Evolutionary conservation across 2,113 vertebrate species (phyloP).

Genomic region (Pollachius pollachius): DNA sequence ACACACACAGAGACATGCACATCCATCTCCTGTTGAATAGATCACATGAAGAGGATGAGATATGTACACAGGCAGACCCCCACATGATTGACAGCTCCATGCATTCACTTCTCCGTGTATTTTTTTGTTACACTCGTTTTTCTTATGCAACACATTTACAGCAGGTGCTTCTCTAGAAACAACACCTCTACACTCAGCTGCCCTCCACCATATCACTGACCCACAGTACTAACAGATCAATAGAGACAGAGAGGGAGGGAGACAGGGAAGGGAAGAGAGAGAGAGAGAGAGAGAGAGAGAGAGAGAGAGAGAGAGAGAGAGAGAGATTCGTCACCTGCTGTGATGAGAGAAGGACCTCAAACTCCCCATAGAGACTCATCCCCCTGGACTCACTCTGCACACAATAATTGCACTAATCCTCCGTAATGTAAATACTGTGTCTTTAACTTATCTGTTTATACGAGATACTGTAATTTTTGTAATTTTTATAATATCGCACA

Average conservation of each 20-base stretch:
- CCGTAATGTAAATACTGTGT: too few relatives aligned
- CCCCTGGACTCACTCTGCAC: too few relatives aligned
- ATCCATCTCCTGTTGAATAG: conserved; percentile 50
- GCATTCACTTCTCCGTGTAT: conserved; percentile 8
- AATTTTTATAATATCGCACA: too few relatives aligned
- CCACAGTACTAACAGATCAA: conserved; percentile 23
- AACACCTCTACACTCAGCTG: conserved; percentile 39
- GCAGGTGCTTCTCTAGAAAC: conserved; percentile 28
- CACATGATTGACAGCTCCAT: conserved; percentile 38
- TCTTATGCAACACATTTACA: conserved; percentile 39
- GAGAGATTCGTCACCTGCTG: background rate
- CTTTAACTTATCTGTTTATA: too few relatives aligned
- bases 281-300: background rate
- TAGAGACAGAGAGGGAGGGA: background rate
- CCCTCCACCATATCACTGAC: conserved; percentile 7
- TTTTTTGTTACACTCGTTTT: conserved; percentile 1
- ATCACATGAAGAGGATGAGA: conserved; percentile 49
- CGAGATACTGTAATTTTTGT: too few relatives aligned
- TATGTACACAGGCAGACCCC: conserved; percentile 42
- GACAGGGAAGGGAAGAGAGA: background rate
- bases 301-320: background rate
- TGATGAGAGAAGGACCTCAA: background rate
- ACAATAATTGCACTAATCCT: too few relatives aligned
- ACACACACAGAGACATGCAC: conserved; percentile 8
- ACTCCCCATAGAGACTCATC: too few relatives aligned